Conservation (phyloP, 2,113 vertebrate genomes). For the Phodopus roborovskii region DNA sequence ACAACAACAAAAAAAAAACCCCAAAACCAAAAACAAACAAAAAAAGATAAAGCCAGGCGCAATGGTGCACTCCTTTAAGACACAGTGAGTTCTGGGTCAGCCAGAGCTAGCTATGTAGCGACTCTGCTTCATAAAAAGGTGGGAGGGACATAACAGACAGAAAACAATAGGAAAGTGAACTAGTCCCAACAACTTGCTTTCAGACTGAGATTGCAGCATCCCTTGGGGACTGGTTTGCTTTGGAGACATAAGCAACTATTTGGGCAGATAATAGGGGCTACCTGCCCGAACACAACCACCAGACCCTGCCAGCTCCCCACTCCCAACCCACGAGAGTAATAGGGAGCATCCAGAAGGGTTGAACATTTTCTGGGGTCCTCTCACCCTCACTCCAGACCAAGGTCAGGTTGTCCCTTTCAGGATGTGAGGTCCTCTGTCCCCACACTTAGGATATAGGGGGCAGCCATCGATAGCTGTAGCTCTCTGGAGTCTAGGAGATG, state of each 20-base stretch:
- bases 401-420: neutral
- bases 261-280: neutral
- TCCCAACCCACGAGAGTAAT: no score
- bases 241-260: neutral
- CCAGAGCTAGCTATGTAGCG: neutral
- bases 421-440: neutral
- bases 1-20: no score
- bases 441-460: neutral
- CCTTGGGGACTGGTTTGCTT: neutral
- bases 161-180: neutral
- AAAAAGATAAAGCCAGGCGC: neutral
- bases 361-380: neutral
- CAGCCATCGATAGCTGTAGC: neutral
- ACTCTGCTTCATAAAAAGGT: neutral
- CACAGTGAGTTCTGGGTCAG: neutral
- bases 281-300: neutral
- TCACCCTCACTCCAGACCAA: neutral
- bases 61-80: neutral
- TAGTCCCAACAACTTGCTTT: neutral
- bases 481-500: neutral
- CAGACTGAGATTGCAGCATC: neutral
- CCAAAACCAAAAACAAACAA: no score
- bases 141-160: neutral
- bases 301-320: neutral
- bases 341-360: neutral